Evolutionary conservation across 2,797 vertebrate species (phyloP).

Genomic region (Ptychadena robeensis): DNA sequence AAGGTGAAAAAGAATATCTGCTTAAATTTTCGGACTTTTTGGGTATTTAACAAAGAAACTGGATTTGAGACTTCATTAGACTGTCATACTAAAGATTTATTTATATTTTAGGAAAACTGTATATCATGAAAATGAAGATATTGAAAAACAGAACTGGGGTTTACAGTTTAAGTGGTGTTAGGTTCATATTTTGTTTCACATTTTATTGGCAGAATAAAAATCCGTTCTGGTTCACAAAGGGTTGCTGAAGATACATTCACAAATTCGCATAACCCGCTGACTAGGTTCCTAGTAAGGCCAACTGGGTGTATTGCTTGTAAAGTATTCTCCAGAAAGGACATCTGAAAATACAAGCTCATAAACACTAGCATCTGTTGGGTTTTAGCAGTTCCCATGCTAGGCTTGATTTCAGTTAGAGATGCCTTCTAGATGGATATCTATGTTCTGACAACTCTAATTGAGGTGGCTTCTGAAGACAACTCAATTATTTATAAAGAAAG

Average conservation of each 20-base stretch:
- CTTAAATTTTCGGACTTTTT: too few relatives aligned
- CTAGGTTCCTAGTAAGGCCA: slow-evolving; percentile 36
- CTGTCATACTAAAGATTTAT: too few relatives aligned
- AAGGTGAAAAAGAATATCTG: too few relatives aligned
- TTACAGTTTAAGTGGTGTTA: too few relatives aligned
- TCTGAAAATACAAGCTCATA: slow-evolving; percentile 59
- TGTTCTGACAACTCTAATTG: slow-evolving; percentile 64
- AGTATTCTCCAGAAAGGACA: slow-evolving; percentile 53
- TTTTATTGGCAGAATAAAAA: background rate
- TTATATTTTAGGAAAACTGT: too few relatives aligned
- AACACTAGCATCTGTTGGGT: slow-evolving; percentile 60
- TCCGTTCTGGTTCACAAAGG: background rate
- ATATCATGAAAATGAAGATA: too few relatives aligned
- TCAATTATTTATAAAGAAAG: background rate
- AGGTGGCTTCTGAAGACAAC: background rate
- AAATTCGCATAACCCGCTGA: slow-evolving; percentile 44
- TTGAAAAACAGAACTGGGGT: too few relatives aligned
- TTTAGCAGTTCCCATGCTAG: slow-evolving; percentile 52
- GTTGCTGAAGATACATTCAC: slow-evolving; percentile 33
- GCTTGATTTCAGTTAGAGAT: slow-evolving; percentile 45
- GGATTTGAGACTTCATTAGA: too few relatives aligned
- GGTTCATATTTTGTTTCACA: too few relatives aligned
- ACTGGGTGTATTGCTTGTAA: slow-evolving; percentile 54
- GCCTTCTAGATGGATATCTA: slow-evolving; percentile 58
- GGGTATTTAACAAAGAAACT: too few relatives aligned